phyloP scores from a whole-genome alignment of 2,113 vertebrate species.

The Brachypteracias leptosomus region DNA sequence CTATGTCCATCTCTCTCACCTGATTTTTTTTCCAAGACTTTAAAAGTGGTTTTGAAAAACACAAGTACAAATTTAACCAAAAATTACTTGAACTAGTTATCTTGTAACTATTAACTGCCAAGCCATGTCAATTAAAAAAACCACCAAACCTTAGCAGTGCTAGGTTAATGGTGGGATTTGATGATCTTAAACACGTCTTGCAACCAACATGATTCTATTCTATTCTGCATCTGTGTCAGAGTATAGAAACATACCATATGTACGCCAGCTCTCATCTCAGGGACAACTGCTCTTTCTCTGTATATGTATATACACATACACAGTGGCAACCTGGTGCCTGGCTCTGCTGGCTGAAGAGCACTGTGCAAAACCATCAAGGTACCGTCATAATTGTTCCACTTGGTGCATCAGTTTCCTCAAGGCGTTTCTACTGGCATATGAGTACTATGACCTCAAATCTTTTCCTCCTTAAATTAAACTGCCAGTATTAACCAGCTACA shows the following conservation, averaged over 20 bases:
- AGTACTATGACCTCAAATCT: not conserved
- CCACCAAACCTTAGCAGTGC: too few relatives aligned
- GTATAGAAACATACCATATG: fast-evolving
- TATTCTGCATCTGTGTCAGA: not conserved
- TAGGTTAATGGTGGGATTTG: too few relatives aligned
- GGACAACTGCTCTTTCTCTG: not conserved
- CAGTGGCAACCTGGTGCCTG: not conserved
- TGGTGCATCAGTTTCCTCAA: not conserved
- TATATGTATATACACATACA: fast-evolving
- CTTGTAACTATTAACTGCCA: not conserved
- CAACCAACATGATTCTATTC: not conserved
- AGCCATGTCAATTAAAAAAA: not conserved
- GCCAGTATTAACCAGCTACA: not conserved
- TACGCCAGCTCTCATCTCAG: not conserved
- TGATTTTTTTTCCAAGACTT: not conserved
- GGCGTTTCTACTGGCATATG: not conserved
- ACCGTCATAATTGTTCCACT: not conserved
- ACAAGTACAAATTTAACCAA: not conserved
- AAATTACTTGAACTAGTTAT: not conserved
- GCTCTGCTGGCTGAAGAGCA: not conserved
- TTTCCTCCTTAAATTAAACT: not conserved
- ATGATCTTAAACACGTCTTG: too few relatives aligned
- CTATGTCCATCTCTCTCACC: not conserved
- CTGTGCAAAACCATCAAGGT: not conserved
- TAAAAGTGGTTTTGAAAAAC: not conserved